Base-by-base conservation (phyloP, 1,140 invertebrate species). In the Tetragonula clypearis region DNA sequence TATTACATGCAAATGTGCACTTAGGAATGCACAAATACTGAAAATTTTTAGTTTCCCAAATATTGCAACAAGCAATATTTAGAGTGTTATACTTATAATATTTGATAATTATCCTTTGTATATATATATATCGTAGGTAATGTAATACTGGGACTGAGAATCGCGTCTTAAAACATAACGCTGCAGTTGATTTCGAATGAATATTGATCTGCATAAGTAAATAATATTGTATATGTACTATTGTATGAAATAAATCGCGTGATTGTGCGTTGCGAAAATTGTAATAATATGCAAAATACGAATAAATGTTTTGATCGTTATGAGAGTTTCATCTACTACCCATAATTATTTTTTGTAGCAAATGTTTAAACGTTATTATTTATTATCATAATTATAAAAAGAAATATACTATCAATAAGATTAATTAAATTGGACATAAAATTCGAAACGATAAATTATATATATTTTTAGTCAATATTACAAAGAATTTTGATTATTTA, bases 221-320 rank as follows among this genome's bases (percentile, higher is more conserved):
- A 81, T 84, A 82, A 84, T 69, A 85, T 74, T 90, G 87, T 90
- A 87, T 79, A 90, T 83, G 85, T 87, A 79, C 66, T 90, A 88
- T 90, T 91, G 85, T 90, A 88, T 85, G 74, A 87, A 90, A 74
- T 79, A 90, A 86, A 90, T 86, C 72, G 74, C 85, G 71, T 84
- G 78, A 90, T 68, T 90, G 83, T 87, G 84, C 69, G 88, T 85
- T 62, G 65, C 78, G 53, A 79, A 90, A 87, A 91, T 91, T 91
- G 86, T 91, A 92, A 88, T 88, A 87, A 90, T 88, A 86, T 89
- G 86, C 82, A 69, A 41, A 88, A 92, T 86, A 86, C 62, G 87
- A 92, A 92, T 92, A 92, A 92, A 92, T 92, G 91, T 92, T 92
- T 92, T 92, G 84, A 91, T 89, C 86, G 90, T 92, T 92, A 90